Conservation (phyloP, 2,888 invertebrate species). For the Campaea margaritaria region DNA sequence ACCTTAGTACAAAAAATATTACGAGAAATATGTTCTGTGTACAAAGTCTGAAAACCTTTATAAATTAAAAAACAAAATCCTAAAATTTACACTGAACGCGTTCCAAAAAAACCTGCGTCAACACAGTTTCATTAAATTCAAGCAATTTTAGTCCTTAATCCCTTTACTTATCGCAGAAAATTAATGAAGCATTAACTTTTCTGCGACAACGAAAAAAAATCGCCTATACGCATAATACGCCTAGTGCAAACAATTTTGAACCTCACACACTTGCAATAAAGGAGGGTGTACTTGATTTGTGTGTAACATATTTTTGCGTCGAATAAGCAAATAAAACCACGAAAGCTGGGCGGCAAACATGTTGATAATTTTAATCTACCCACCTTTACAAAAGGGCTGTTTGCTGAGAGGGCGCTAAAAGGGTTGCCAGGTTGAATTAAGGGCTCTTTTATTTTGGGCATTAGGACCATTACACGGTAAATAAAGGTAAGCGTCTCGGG, state of each 20-base stretch:
- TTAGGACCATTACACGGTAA: slow-evolving; percentile 40
- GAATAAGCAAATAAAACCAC: slow-evolving; percentile 57
- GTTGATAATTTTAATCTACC: slow-evolving; percentile 69
- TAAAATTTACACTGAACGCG: slow-evolving; percentile 6
- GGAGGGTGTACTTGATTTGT: slow-evolving; percentile 4
- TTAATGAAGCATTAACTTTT: slow-evolving; percentile 32
- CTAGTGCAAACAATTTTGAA: slow-evolving; percentile 11
- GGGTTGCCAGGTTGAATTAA: slow-evolving; percentile 64
- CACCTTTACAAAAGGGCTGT: slow-evolving; percentile 57
- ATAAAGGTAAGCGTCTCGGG: slow-evolving; percentile 34
- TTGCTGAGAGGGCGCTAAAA: slow-evolving; percentile 60
- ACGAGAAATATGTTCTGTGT: neutral
- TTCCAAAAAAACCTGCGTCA: slow-evolving; percentile 11
- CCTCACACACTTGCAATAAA: slow-evolving; percentile 7
- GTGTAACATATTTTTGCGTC: slow-evolving; percentile 47
- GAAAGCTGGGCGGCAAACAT: slow-evolving; percentile 52
- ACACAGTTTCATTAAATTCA: slow-evolving; percentile 18
- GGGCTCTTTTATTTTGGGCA: slow-evolving; percentile 54
- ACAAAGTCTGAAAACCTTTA: neutral
- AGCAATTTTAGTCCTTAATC: slow-evolving; percentile 28
- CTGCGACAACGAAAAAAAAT: slow-evolving; percentile 24
- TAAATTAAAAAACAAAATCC: slow-evolving; percentile 12
- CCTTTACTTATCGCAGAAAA: slow-evolving; percentile 31
- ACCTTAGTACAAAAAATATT: too few relatives aligned
- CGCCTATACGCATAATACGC: slow-evolving; percentile 9